A percentile compares a stretch with the other conserved stretches of the same genome.
Evolutionary conservation across 2,888 invertebrate genomes (phyloP).

Genomic region (Salticus scenicus): DNA sequence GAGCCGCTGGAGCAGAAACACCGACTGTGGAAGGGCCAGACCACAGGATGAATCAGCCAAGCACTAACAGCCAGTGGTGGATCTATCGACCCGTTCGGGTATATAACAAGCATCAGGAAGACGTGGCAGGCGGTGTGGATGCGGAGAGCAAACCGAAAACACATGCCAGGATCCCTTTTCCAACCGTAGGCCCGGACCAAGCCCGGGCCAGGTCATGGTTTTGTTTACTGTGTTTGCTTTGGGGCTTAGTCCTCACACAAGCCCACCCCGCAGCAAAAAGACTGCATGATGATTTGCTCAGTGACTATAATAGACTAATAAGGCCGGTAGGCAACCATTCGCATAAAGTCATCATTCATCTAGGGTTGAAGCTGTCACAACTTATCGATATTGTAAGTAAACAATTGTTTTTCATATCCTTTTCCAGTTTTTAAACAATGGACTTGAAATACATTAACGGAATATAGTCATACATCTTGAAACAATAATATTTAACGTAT

Average conservation of each 20-base stretch:
- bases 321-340: constrained; percentile 94
- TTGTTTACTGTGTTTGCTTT: not conserved
- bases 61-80: constrained; percentile 1
- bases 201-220: constrained; percentile 24
- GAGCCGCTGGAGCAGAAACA: not conserved
- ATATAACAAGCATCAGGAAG: constrained; percentile 51
- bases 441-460: too few relatives aligned
- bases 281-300: constrained; percentile 95
- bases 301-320: constrained; percentile 88
- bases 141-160: constrained; percentile 35
- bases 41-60: constrained; percentile 1
- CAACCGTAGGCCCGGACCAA: not conserved
- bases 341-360: constrained; percentile 91
- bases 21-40: not conserved
- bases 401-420: not conserved
- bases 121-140: constrained; percentile 59
- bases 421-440: not conserved
- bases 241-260: constrained; percentile 18
- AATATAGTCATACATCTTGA: too few relatives aligned
- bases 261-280: constrained; percentile 92
- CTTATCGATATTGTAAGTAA: constrained; percentile 82
- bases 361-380: constrained; percentile 92
- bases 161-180: constrained; percentile 28
- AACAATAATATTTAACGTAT: too few relatives aligned
- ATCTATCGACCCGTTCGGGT: constrained; percentile 53